Evolutionary conservation across 2,113 vertebrate genomes (phyloP), one percentile per base, ranked within the genome.

Genomic region (Ameiurus melas): DNA sequence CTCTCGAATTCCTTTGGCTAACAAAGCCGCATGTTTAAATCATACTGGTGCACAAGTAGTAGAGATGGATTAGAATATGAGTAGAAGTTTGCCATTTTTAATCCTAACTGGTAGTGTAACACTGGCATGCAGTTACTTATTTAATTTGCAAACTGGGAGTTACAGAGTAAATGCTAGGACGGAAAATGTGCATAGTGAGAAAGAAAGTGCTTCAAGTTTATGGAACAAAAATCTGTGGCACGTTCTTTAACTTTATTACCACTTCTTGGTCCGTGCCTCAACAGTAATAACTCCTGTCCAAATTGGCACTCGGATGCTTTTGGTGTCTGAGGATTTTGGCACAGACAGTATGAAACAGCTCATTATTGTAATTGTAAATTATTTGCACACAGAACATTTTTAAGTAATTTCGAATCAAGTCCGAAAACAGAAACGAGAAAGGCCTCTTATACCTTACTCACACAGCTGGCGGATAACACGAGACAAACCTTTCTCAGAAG

Each of bases 401-500:
- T 19, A 73, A 58, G n/a, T 39, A 30, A 25, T 39, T 47, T 51
- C 13, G 20, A 57, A 36, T 75, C 9, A 5, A 14, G 33, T 47
- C 57, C 19, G 58, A 64, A 66, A 79, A 64, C 58, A 20, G 85
- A 25, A 47, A 58, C 0, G 36, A 6, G 57, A 77, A 27, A 62
- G 71, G 25, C 57, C 25, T 75, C 36, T 77, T 60, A 33, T 60
- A 60, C 3, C 36, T n/a, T 58, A 30, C n/a, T 17, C 27, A 1
- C 51, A n/a, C 62, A 78, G 39, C 73, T 60, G n/a, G 47, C 33
- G 39, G n/a, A 25, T 78, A 47, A 70, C 47, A 71, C 25, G 12
- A 51, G 30, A 30, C n/a, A 57, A 43, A 27, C 27, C 75, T 27
- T 84, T 82, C 20, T 79, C 30, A 73, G 81, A 90, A 82, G 83